Conservation (phyloP, 30 jellyfish, hydroid and myxozoan species). For the Aurelia aurita complex sp. Pacific region DNA sequence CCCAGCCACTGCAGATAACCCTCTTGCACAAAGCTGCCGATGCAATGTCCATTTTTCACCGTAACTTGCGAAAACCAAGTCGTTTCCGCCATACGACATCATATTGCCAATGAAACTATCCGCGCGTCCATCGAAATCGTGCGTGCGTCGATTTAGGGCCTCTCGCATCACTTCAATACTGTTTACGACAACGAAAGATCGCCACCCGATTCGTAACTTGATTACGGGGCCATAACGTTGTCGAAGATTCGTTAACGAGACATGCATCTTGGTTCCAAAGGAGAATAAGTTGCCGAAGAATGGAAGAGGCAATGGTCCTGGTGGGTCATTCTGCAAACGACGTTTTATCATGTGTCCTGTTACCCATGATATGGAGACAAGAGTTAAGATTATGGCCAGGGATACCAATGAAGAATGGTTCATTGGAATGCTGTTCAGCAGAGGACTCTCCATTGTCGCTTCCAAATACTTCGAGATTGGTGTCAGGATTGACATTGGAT, state of each 20-base stretch:
- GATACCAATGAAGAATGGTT: too few relatives aligned
- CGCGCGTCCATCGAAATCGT: conserved; percentile 61
- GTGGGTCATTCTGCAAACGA: conserved; percentile 11
- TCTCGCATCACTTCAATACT: conserved; percentile 32
- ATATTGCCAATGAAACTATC: conserved; percentile 23
- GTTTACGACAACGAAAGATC: conserved; percentile 24
- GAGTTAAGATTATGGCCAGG: too few relatives aligned
- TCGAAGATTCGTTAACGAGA: conserved; percentile 2
- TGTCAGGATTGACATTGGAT: too few relatives aligned
- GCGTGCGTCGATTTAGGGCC: background rate
- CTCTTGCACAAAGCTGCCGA: conserved; percentile 16
- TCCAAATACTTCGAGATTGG: too few relatives aligned
- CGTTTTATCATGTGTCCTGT: too few relatives aligned
- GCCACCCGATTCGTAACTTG: conserved; percentile 16
- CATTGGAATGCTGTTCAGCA: too few relatives aligned
- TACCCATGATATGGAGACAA: too few relatives aligned
- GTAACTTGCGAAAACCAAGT: conserved; percentile 44
- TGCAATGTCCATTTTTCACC: conserved; percentile 43
- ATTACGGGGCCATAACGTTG: conserved; percentile 30
- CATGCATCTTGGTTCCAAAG: conserved; percentile 7
- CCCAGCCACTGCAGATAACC: conserved; percentile 23
- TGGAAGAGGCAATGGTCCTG: conserved; percentile 48
- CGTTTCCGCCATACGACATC: conserved; percentile 29
- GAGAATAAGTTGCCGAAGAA: conserved; percentile 19
- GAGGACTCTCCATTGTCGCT: too few relatives aligned